Evolutionary conservation across 2,888 invertebrate species (phyloP), one percentile per base, ranked within the genome.

Genomic region (Nipponacmea schrenckii): DNA sequence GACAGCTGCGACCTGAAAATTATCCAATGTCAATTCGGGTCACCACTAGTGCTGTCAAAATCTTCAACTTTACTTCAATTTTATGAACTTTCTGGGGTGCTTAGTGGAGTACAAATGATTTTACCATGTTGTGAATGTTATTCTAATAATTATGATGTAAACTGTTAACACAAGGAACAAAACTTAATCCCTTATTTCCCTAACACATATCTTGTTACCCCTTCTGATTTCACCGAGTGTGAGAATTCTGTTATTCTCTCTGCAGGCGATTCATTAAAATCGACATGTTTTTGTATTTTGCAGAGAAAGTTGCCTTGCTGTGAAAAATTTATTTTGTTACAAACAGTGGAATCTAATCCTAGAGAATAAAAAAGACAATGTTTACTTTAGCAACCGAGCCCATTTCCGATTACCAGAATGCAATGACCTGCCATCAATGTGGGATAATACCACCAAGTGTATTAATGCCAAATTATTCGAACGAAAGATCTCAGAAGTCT

Each of bases 301-400:
- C 81, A 89, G 95, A 85, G 97, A 97, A 91, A 96, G 97, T 87
- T 98, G 97, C 87, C 92, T 94, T 87, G 97, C 97, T 69, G 94
- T 96, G 39, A 94, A 94, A 87, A 93, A 94, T 88, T 93, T 96
- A 85, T 95, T 96, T 90, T 98, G 97, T 89, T 96, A 94, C 89
- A 95, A 94, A 86, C 95, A 96, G 87, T 97, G 97, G 97, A 94
- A 94, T 31, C 90, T 95, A 72, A 93, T 97, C 71, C 95, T 96
- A 89, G 95, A 95, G 84, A 94, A 94, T 87, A 96, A 95, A 87
- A 92, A 79, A 66, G 92, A 93, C 74, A 93, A 94, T 64, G 93
- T 94, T 74, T 94, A 91, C 86, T 93, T 95, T 80, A 93, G 94
- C 88, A 93, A 94, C 31, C 91, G 95, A 78, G 96, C 95, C 1